Conservation (phyloP, 2,113 vertebrate genomes). For the Xenopus borealis region DNA sequence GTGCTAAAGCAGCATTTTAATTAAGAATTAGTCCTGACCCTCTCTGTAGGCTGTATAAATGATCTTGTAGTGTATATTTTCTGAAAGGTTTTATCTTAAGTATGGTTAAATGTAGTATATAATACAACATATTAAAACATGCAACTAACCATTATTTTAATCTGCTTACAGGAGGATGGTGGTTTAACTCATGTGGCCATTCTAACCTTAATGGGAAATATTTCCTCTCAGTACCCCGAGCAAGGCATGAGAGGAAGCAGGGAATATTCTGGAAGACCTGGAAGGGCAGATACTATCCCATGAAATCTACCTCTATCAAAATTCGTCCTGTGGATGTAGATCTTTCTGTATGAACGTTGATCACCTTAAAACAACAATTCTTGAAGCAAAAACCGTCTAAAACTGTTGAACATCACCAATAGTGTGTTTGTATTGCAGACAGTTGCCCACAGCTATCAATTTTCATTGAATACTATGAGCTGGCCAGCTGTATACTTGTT, state of each 20-base stretch:
- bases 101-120: too few species aligned
- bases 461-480: neutral
- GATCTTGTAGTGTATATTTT: too few species aligned
- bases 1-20: too few species aligned
- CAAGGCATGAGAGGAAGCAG: slow-evolving; percentile 86
- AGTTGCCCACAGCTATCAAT: neutral
- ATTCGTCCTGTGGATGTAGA: slow-evolving; percentile 70
- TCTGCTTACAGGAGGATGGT: slow-evolving; percentile 83
- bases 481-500: neutral
- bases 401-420: neutral
- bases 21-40: too few species aligned
- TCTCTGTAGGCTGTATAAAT: too few species aligned
- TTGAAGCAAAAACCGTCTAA: neutral
- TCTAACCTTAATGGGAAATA: slow-evolving; percentile 87
- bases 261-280: slow-evolving; percentile 96
- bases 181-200: slow-evolving; percentile 89
- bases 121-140: too few species aligned
- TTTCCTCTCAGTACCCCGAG: slow-evolving; percentile 80
- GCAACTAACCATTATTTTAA: neutral
- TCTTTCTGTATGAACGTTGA: neutral
- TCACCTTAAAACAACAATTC: neutral
- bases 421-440: neutral
- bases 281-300: slow-evolving; percentile 88
- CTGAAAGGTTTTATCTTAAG: too few species aligned
- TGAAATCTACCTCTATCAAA: slow-evolving; percentile 84